phyloP scores from a whole-genome alignment of 1,140 invertebrate species.

The Lerema accius region DNA sequence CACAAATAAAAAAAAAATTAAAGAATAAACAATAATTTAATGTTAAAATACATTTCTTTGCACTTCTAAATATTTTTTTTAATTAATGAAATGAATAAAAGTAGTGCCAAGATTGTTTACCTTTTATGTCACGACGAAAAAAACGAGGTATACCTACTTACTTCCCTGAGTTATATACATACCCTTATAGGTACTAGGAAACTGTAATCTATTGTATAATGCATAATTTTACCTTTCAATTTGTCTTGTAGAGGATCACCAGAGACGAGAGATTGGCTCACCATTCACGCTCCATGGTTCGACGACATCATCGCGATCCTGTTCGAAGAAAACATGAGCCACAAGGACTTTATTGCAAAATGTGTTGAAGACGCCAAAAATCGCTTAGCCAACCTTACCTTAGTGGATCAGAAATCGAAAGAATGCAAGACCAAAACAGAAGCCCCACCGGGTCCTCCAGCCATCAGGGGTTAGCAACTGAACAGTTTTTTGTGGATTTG shows the following conservation, averaged over 20 bases:
- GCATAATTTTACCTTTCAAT: too few relatives aligned
- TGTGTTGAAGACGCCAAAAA: constrained; percentile 44
- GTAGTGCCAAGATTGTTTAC: too few relatives aligned
- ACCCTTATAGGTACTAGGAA: too few relatives aligned
- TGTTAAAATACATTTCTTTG: too few relatives aligned
- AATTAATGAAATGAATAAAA: too few relatives aligned
- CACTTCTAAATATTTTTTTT: too few relatives aligned
- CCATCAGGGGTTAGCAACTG: constrained; percentile 35
- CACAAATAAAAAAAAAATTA: too few relatives aligned
- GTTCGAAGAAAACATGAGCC: constrained; percentile 64
- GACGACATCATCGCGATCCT: constrained; percentile 63
- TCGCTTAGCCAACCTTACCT: constrained; percentile 28
- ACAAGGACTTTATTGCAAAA: constrained; percentile 42
- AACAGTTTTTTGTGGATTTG: background rate
- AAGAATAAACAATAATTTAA: too few relatives aligned
- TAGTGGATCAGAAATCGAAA: constrained; percentile 40
- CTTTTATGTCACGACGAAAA: too few relatives aligned
- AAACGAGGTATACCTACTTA: too few relatives aligned
- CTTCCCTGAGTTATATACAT: too few relatives aligned
- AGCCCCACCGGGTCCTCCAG: constrained; percentile 13
- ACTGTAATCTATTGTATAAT: too few relatives aligned
- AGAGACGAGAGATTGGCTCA: constrained; percentile 64
- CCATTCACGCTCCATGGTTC: constrained; percentile 62
- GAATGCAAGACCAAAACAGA: constrained; percentile 46
- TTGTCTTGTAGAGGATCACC: constrained; percentile 54